Base-by-base conservation (phyloP, 2,888 invertebrate species). In the Andrena praecox region DNA sequence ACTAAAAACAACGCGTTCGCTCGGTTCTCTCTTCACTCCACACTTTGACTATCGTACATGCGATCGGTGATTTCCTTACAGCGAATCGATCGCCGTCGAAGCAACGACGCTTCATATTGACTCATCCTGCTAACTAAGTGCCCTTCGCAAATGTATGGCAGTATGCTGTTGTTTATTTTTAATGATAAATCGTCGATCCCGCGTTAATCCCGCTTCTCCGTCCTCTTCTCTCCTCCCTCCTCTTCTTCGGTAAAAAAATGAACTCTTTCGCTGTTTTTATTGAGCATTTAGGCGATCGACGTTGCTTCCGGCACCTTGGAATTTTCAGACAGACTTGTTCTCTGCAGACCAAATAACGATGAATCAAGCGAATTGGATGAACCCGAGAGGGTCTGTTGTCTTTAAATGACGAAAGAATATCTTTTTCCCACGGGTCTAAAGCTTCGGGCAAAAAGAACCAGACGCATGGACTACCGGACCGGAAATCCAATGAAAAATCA, bases 271-370 rank as follows among this genome's bases (percentile, higher is more conserved):
- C 33, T 73, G 35, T 75, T 80, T 66, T 81, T 59, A 87, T 86
- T 87, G 86, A 86, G 87, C 86, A 87, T 79, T 80, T 80, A 81
- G 75, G 78, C 81, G 73, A 81, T 76, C 77, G 76, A 82, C 71
- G 20, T 56, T 52, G 56, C 60, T 63, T 56, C 42, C 76, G 69
- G 63, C 78, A 62, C 6, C 24, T 54, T 52, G 42, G 29, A 42
- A 16, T 59, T 77, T 59, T 77, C 60, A 20, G 62, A 16, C 7
- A 42, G 52, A 63, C 10, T 63, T 8, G 20, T 42, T 33, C 42
- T 27, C 12, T 33, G 10, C 56, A 33, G 68, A 62, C 12, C 48
- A 27, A 62, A 50, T 60, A 60, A 50, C 74, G 48, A 70, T n/a
- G 52, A 63, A 64, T 63, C 72, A 62, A 33, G 24, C 52, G 54